Evolutionary conservation across 1,140 invertebrate species (phyloP).

Genomic region (Heliconius congener): DNA sequence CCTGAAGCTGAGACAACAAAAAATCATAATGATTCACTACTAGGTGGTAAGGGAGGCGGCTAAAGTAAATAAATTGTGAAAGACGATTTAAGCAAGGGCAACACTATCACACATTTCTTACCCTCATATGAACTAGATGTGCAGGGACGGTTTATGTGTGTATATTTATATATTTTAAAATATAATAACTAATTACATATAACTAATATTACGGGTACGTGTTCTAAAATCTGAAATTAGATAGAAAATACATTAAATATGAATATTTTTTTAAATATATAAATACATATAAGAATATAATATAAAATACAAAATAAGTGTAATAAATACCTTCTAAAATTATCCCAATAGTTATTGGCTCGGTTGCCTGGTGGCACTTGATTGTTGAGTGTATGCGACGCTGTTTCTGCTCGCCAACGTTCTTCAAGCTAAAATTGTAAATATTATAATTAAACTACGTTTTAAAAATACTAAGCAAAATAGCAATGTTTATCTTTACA

Average conservation of each 20-base stretch:
- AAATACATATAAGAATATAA: slow-evolving; percentile 24
- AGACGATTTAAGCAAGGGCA: slow-evolving; percentile 35
- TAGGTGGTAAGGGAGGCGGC: background rate
- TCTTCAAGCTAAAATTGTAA: slow-evolving; percentile 64
- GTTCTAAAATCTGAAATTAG: slow-evolving; percentile 75
- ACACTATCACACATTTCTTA: slow-evolving; percentile 52
- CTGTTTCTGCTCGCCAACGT: slow-evolving; percentile 71
- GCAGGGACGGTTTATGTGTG: slow-evolving; percentile 43
- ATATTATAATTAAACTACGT: background rate
- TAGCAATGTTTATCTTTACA: too few species aligned
- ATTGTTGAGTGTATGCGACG: slow-evolving; percentile 86
- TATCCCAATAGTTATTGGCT: slow-evolving; percentile 96
- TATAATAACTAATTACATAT: slow-evolving; percentile 41
- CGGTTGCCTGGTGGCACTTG: slow-evolving; percentile 93
- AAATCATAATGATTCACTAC: background rate
- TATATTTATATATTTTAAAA: slow-evolving; percentile 47
- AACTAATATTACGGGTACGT: slow-evolving; percentile 36
- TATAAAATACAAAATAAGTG: background rate
- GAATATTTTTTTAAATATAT: background rate
- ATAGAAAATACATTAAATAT: slow-evolving; percentile 51
- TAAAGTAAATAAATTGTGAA: background rate
- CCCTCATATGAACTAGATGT: slow-evolving; percentile 45
- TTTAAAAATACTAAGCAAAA: too few species aligned
- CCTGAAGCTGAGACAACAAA: background rate
- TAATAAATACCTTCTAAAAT: slow-evolving; percentile 88